Evolutionary conservation across 2,797 vertebrate genomes (phyloP), one percentile per base, ranked within the genome.

Genomic region (Morus bassanus): DNA sequence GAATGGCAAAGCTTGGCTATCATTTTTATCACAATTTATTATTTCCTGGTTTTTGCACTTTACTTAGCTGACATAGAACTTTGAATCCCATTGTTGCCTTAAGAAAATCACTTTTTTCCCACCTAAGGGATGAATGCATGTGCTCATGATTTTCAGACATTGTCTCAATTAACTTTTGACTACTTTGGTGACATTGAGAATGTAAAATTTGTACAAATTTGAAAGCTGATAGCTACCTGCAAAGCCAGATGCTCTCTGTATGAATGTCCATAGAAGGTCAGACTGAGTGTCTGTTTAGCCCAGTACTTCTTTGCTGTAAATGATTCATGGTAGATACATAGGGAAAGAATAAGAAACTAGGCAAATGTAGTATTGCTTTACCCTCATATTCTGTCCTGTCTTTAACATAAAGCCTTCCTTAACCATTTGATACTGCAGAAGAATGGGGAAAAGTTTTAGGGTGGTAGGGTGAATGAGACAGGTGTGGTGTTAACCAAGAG

Each of bases 21-120:
- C 57, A 75, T 14, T 82, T 96, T 97, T 92, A 89, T 73, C 33
- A 30, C 22, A 96, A 92, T 93, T 92, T 51, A 74, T 64, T 95
- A 89, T 96, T 97, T 95, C 79, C 48, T 77, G 23, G 3, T 3
- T 31, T 75, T 65, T 89, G 35, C 24, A 37, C 50, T 93, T 96
- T 85, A 25, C 33, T 93, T 64, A 77, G 22, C n/a, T 9, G 28
- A 15, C 48, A 56, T 64, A 91, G 86, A 92, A 91, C 10, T 94
- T 50, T 56, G 8, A 61, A 67, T 74, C 9, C n/a, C 16, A 31
- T 30, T 82, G 74, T 54, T 96, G 12, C 27, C 33, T 74, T 64
- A 79, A 64, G n/a, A 72, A 91, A 79, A 43, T 31, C 1, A 18
- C 39, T 39, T 86, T 70, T 92, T 92, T 83, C 16, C 41, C 23